phyloP scores from a whole-genome alignment of 2,797 vertebrate genomes.

The Adelosebastes latens region DNA sequence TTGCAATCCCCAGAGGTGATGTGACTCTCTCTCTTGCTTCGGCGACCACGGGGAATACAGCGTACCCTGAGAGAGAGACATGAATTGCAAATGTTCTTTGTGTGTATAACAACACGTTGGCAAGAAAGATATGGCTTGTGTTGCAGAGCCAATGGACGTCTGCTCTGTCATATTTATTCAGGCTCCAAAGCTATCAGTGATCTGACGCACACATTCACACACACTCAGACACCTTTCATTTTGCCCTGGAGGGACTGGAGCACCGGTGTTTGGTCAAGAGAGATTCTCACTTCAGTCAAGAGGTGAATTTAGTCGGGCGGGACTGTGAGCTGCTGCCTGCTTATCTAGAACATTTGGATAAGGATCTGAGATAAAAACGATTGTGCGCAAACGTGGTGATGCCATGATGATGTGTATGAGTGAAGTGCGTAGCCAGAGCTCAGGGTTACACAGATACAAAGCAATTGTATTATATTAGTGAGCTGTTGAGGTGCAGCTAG shows the following conservation, averaged over 20 bases:
- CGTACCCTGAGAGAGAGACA: conserved; percentile 4
- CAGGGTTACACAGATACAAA: neutral
- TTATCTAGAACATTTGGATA: conserved; percentile 13
- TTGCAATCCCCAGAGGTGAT: conserved; percentile 10
- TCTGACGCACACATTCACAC: conserved; percentile 15
- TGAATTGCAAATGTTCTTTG: conserved; percentile 23
- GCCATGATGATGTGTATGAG: neutral
- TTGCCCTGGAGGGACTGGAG: conserved; percentile 24
- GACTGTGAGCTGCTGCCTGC: conserved; percentile 13
- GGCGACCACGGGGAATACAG: neutral
- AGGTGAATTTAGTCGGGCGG: neutral
- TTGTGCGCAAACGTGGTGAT: neutral
- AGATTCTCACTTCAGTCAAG: conserved; percentile 20
- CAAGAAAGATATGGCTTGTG: conserved; percentile 23
- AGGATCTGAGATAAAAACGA: conserved; percentile 1
- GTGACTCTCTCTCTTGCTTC: conserved; percentile 12
- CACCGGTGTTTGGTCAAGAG: conserved; percentile 11
- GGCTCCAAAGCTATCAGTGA: conserved; percentile 19
- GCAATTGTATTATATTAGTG: neutral
- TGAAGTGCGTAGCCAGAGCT: neutral
- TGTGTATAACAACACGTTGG: neutral
- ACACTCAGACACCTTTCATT: conserved; percentile 20
- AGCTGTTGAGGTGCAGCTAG: neutral
- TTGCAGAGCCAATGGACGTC: conserved; percentile 5
- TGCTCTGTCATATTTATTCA: conserved; percentile 50